Percentiles rank a stretch among this genome's conserved stretches.
These are phyloP conservation scores for Malurus melanocephalus DNA, from an alignment of 2,113 vertebrate genomes.

Conservation along the genomic window DNA sequence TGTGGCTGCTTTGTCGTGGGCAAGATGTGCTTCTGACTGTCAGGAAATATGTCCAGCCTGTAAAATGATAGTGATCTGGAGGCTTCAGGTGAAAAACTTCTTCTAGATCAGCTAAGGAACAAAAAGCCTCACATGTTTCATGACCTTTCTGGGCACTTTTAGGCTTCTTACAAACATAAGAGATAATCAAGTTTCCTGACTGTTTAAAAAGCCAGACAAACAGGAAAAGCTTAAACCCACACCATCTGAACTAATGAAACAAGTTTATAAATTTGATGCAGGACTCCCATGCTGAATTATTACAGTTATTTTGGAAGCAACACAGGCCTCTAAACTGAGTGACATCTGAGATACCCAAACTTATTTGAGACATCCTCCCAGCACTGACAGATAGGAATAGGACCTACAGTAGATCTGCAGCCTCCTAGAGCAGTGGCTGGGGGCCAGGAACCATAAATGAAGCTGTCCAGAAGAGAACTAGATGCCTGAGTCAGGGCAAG, in stretches of 20 bases:
- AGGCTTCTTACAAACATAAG: not conserved
- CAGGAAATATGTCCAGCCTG: not conserved
- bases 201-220: not conserved
- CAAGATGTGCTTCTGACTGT: fast-evolving
- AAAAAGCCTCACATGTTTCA: not conserved
- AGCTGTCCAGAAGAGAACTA: not conserved
- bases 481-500: not conserved
- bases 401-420: not conserved
- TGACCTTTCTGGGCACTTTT: not conserved
- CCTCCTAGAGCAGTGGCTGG: not conserved
- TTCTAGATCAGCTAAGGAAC: not conserved
- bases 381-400: not conserved
- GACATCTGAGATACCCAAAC: not conserved
- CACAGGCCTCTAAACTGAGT: not conserved
- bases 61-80: not conserved
- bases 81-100: not conserved
- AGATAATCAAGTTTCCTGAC: not conserved
- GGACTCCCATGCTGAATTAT: not conserved
- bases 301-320: not conserved
- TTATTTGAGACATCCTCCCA: not conserved
- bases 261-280: not conserved
- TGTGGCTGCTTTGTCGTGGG: not conserved
- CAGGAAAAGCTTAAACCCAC: not conserved
- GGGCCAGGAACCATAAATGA: not conserved
- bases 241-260: not conserved